These are phyloP conservation scores for Sisyra nigra DNA, from an alignment of 2,888 invertebrate genomes.

Conservation along the genomic window DNA sequence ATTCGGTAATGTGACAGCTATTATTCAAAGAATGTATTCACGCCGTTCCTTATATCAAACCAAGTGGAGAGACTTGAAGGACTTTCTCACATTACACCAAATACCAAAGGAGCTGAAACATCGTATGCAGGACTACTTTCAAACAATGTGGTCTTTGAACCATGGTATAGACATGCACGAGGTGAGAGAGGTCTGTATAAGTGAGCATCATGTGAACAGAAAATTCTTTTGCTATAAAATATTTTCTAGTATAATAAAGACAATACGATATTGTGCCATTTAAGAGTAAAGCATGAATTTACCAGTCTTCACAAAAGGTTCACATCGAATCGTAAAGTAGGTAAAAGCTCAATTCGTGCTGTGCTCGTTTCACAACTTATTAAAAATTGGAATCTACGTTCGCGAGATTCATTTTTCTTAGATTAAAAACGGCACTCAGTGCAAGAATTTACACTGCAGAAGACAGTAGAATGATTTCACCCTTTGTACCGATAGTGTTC, in stretches of 20 bases:
- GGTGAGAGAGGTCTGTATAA: conserved; percentile 34
- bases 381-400: too few relatives aligned
- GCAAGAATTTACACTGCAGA: background rate
- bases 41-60: conserved; percentile 84
- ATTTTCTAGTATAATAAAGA: too few relatives aligned
- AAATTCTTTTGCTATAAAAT: too few relatives aligned
- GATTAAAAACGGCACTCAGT: background rate
- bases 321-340: too few relatives aligned
- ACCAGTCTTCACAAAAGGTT: too few relatives aligned
- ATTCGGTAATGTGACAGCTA: conserved; percentile 94
- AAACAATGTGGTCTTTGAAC: conserved; percentile 95
- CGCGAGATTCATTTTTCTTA: background rate
- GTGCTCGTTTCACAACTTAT: background rate
- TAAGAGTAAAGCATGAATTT: too few relatives aligned
- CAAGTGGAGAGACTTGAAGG: conserved; percentile 89
- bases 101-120: conserved; percentile 91
- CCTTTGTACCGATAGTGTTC: too few relatives aligned
- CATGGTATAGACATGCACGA: conserved; percentile 94
- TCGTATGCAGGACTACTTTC: conserved; percentile 93
- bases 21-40: conserved; percentile 94
- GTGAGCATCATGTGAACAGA: too few relatives aligned
- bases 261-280: too few relatives aligned
- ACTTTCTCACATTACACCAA: conserved; percentile 86
- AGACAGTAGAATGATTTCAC: too few relatives aligned
- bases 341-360: background rate